Conservation (phyloP, 2,797 vertebrate species). For the Sciurus carolinensis region DNA sequence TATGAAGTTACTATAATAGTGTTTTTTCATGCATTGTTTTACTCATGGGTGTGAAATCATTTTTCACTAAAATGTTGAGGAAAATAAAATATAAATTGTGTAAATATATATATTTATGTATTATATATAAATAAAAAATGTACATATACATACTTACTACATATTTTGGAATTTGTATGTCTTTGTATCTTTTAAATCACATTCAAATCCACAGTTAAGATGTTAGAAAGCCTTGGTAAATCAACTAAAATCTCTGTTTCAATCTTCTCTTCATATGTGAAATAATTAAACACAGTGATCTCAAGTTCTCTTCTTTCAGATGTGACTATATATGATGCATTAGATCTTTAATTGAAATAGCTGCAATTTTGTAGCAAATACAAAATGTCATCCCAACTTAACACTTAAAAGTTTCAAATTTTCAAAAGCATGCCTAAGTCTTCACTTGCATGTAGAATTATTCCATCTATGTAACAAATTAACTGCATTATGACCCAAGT, state of each 20-base stretch:
- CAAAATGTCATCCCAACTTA: background rate
- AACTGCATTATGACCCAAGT: background rate
- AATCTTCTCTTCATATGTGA: background rate
- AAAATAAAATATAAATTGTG: background rate
- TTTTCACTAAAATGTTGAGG: background rate
- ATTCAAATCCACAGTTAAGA: background rate
- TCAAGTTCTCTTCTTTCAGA: background rate
- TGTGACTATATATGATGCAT: background rate
- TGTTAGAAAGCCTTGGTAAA: background rate
- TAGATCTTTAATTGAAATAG: background rate
- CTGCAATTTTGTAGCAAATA: background rate
- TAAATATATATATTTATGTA: too few relatives aligned
- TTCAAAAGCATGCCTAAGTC: background rate
- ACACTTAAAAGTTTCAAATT: conserved; percentile 21
- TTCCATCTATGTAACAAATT: background rate
- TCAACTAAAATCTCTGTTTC: background rate
- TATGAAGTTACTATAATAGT: background rate
- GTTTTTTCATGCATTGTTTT: background rate
- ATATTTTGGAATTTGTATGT: background rate
- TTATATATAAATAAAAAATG: too few relatives aligned
- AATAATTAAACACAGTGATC: background rate
- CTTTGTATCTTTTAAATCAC: background rate
- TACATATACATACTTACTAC: background rate
- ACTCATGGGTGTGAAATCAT: background rate
- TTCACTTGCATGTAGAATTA: background rate